Conservation (phyloP, 2,113 vertebrate genomes). For the Danio rerio region DNA sequence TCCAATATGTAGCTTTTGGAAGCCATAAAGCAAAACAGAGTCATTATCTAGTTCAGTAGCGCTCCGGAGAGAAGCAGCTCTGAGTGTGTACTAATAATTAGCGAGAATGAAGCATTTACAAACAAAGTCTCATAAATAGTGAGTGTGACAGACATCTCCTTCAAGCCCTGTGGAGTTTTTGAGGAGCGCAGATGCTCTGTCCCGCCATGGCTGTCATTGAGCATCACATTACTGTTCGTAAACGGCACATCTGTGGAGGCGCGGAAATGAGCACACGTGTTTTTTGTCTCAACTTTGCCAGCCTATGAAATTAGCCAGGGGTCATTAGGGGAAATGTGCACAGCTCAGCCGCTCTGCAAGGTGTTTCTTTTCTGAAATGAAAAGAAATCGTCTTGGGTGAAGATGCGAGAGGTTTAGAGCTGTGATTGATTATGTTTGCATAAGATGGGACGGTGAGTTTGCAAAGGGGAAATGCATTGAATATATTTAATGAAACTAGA, state of each 20-base stretch:
- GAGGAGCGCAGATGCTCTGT: constrained; percentile 58
- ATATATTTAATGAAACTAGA: not conserved
- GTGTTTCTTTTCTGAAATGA: constrained; percentile 4
- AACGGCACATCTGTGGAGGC: constrained; percentile 55
- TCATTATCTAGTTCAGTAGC: constrained; percentile 52
- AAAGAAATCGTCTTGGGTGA: constrained; percentile 4
- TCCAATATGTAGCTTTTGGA: constrained; percentile 20
- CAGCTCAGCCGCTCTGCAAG: constrained; percentile 12
- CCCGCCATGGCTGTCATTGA: constrained; percentile 51
- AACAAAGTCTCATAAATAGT: constrained; percentile 67
- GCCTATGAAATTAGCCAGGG: constrained; percentile 54
- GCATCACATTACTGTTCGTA: constrained; percentile 63
- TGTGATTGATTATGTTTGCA: constrained; percentile 6
- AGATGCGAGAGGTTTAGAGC: not conserved
- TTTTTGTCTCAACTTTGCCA: constrained; percentile 45
- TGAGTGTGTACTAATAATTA: constrained; percentile 61
- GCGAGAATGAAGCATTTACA: constrained; percentile 64
- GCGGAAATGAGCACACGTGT: constrained; percentile 44
- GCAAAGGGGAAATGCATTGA: constrained; percentile 7
- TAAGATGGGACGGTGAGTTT: not conserved
- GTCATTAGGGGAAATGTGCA: constrained; percentile 49
- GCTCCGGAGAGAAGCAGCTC: constrained; percentile 61
- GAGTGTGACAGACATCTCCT: constrained; percentile 62
- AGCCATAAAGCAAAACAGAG: constrained; percentile 18
- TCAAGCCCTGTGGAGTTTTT: constrained; percentile 59